Evolutionary conservation across 1,140 invertebrate species (phyloP).

Genomic region (Steinernema khuongi): DNA sequence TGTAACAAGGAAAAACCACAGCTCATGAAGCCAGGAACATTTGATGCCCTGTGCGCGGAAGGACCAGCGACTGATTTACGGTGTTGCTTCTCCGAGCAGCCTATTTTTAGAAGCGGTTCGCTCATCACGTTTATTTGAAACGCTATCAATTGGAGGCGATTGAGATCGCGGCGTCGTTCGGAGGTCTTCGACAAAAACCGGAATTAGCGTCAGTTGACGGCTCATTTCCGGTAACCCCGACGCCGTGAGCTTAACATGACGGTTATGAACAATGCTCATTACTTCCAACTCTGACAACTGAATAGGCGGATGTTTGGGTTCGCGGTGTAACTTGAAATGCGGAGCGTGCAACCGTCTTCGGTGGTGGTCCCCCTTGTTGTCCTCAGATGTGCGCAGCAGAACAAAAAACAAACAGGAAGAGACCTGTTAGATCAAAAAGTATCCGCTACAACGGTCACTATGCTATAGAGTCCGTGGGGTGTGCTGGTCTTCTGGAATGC

Average conservation of each 20-base stretch:
- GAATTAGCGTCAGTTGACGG: neutral
- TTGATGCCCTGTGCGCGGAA: neutral
- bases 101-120: constrained; percentile 12
- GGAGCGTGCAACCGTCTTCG: too few relatives aligned
- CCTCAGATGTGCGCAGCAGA: too few relatives aligned
- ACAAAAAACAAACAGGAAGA: too few relatives aligned
- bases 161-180: neutral
- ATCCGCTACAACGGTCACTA: too few relatives aligned
- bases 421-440: too few relatives aligned
- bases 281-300: neutral
- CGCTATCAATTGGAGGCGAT: neutral
- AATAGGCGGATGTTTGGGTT: neutral
- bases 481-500: too few relatives aligned
- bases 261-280: neutral
- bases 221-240: neutral
- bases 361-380: too few relatives aligned
- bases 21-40: neutral
- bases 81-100: neutral
- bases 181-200: neutral
- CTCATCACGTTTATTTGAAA: constrained; percentile 3
- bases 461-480: too few relatives aligned
- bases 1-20: neutral
- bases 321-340: neutral
- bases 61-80: constrained; percentile 12
- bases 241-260: neutral